Percentiles rank a stretch among this genome's conserved stretches.
Conservation (phyloP, 2,113 vertebrate species). For the Mystacornis crossleyi region DNA sequence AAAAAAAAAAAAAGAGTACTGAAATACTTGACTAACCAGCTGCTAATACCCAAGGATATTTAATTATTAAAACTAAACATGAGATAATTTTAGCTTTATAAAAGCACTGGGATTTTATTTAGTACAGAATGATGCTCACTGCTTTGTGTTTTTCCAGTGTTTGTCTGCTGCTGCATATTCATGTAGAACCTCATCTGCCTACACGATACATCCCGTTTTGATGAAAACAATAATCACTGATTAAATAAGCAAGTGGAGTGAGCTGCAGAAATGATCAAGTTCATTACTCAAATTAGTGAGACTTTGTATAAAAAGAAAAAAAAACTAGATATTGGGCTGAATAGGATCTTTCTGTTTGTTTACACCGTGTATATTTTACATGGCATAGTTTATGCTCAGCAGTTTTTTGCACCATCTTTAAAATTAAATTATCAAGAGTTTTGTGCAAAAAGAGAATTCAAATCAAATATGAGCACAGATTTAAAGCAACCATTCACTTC, state of each 20-base stretch:
- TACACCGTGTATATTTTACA: neutral
- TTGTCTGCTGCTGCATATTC: slow-evolving; percentile 41
- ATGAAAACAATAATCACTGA: slow-evolving; percentile 68
- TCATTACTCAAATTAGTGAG: slow-evolving; percentile 44
- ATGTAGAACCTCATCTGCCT: slow-evolving; percentile 41
- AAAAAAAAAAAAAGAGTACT: neutral
- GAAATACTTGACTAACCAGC: neutral
- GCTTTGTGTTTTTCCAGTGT: neutral
- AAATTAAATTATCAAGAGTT: slow-evolving; percentile 30
- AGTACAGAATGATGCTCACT: neutral
- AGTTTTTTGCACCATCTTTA: neutral
- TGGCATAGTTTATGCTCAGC: neutral
- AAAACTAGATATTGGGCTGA: neutral
- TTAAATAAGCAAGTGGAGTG: slow-evolving; percentile 47
- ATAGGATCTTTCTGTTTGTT: slow-evolving; percentile 4
- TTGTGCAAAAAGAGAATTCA: neutral
- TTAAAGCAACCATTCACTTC: neutral
- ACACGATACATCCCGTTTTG: slow-evolving; percentile 10
- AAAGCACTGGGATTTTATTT: slow-evolving; percentile 33
- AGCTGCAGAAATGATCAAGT: slow-evolving; percentile 40
- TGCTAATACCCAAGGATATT: slow-evolving; percentile 35
- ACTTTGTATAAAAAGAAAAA: neutral
- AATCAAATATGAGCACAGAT: neutral
- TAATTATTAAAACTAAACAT: slow-evolving; percentile 53
- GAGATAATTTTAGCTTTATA: slow-evolving; percentile 42